Conservation (phyloP, 2,113 vertebrate genomes). For the Poeciliopsis prolifica region DNA sequence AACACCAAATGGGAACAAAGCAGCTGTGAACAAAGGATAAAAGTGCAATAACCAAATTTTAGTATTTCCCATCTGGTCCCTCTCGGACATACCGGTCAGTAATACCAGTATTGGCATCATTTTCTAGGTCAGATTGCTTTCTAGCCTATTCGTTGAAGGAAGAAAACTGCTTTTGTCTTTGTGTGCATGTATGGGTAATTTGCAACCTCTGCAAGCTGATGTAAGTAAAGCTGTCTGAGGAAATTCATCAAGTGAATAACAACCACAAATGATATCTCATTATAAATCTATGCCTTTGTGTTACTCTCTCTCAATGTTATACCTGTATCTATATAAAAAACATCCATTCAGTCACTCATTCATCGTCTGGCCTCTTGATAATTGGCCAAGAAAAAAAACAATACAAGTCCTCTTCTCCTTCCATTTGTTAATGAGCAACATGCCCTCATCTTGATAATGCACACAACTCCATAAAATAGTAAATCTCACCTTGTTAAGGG, state of each 20-base stretch:
- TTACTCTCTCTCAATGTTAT: neutral
- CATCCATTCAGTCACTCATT: neutral
- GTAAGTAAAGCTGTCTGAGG: conserved; percentile 65
- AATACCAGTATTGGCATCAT: conserved; percentile 63
- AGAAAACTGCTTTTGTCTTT: conserved; percentile 42
- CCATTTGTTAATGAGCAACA: neutral
- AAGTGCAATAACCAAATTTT: conserved; percentile 63
- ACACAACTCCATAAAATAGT: conserved; percentile 39
- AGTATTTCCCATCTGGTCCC: conserved; percentile 41
- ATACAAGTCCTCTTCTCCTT: neutral
- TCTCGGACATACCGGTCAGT: conserved; percentile 37
- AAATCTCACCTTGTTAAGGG: conserved; percentile 22
- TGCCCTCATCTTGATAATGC: conserved; percentile 24
- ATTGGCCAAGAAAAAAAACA: conserved; percentile 11
- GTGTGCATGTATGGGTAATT: conserved; percentile 15
- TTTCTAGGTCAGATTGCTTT: conserved; percentile 49
- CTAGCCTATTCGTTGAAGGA: conserved; percentile 80
- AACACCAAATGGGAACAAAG: conserved; percentile 51
- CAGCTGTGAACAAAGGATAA: conserved; percentile 46
- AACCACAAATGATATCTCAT: conserved; percentile 4
- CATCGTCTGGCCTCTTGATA: conserved; percentile 23
- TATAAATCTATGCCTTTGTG: neutral
- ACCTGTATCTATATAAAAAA: conserved; percentile 1
- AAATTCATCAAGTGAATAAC: conserved; percentile 73
- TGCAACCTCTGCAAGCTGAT: conserved; percentile 70